Evolutionary conservation across 2,113 vertebrate species (phyloP), one percentile per base, ranked within the genome.

Genomic region (Gymnocephalus cernua): DNA sequence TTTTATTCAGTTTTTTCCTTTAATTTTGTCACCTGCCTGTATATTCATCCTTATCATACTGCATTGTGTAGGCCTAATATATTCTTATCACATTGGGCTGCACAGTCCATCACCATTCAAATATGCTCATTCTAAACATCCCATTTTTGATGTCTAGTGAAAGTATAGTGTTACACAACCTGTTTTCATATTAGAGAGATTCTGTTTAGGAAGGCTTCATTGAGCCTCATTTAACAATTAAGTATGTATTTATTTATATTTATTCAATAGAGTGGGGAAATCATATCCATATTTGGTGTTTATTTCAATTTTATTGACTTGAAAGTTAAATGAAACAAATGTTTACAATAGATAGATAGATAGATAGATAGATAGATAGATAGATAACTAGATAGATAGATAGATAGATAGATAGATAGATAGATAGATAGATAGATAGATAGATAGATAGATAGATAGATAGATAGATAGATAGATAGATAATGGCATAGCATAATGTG

Each of bases 401-500:
- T 10, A 38, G 38, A 38, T 10, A 38, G 9, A 38, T 10, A 38
- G 35, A 38, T 9, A 38, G 35, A 38, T 9, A 38, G 35, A 38
- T 38, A 38, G 7, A 38, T 38, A 38, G 35, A 38, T 38, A 38
- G 35, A 38, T 38, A 38, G 45, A 68, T 29, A 51, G 47, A 35
- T 11, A 47, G 41, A 18, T 2, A 38, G 50, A 56, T 8, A 58
- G 19, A 38, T 32, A 32, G 27, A 59, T 23, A 45, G n/a, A 64
- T 25, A 65, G 23, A 65, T 29, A 48, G 15, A 66, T 66, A 62
- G 59, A 62, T 63, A 15, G 59, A 62, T n/a, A 41, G 61, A 63
- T 23, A 44, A 38, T 44, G 21, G 3, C 3, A 38, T 4, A 18
- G 18, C 21, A 45, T 25, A 5, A 56, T 25, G 5, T 56, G 50